Conservation (phyloP, 2,888 invertebrate genomes). For the Chloromyia formosa region DNA sequence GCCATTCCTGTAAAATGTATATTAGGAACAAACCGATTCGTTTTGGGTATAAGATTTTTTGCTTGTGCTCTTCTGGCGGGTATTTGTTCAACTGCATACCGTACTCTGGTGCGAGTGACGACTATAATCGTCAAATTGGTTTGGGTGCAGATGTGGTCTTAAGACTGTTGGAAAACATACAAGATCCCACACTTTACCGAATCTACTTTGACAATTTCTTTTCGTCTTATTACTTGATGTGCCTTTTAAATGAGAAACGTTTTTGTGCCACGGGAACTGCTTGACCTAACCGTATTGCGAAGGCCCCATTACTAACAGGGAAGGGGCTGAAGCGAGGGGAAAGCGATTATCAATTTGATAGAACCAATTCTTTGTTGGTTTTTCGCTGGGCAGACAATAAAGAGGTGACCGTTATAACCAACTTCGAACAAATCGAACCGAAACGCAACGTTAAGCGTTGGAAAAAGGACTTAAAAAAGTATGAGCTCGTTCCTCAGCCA, state of each 20-base stretch:
- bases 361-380: conserved; percentile 48
- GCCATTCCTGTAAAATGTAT: conserved; percentile 1
- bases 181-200: conserved; percentile 44
- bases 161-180: neutral
- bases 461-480: conserved; percentile 51
- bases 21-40: conserved; percentile 48
- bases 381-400: conserved; percentile 53
- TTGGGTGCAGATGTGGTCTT: too few relatives aligned
- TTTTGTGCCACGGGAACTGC: conserved; percentile 50
- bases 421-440: conserved; percentile 51
- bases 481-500: conserved; percentile 51
- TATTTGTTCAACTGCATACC: conserved; percentile 55
- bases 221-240: conserved; percentile 51
- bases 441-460: conserved; percentile 51
- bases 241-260: conserved; percentile 46
- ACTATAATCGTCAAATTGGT: too few relatives aligned
- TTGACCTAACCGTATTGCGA: conserved; percentile 50
- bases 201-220: conserved; percentile 53
- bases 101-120: conserved; percentile 53
- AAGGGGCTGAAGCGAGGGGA: conserved; percentile 30
- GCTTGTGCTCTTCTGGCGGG: conserved; percentile 54
- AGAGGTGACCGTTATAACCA: conserved; percentile 50
- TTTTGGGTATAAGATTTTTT: conserved; percentile 54
- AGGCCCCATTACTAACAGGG: conserved; percentile 49
- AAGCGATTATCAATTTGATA: conserved; percentile 47